Percentiles rank a stretch among this genome's conserved stretches.
These are phyloP conservation scores for Nasua narica DNA, from an alignment of 2,797 vertebrate species.

Conservation along the genomic window DNA sequence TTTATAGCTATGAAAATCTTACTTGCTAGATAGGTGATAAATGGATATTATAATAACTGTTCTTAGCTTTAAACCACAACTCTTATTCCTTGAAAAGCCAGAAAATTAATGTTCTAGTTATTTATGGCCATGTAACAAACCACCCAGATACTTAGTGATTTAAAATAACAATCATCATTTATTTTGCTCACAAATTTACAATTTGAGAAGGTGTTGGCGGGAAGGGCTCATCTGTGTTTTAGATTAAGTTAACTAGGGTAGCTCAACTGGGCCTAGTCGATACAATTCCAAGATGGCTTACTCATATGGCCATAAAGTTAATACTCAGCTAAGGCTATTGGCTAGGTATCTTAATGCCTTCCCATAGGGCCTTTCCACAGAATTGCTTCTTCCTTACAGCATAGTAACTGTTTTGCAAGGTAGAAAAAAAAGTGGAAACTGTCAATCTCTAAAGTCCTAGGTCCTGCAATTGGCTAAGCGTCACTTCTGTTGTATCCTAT, in stretches of 20 bases:
- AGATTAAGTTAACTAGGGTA: conserved; percentile 8
- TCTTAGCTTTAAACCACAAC: conserved; percentile 60
- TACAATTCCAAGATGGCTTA: background rate
- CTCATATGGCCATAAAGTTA: background rate
- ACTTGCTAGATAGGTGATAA: conserved; percentile 64
- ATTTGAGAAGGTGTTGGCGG: background rate
- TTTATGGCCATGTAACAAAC: conserved; percentile 61
- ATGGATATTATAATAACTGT: conserved; percentile 62
- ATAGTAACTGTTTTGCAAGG: background rate
- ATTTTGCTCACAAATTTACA: conserved; percentile 53
- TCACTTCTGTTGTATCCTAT: background rate
- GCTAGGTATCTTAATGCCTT: background rate
- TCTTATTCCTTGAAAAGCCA: conserved; percentile 52
- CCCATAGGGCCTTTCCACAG: background rate
- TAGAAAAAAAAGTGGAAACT: background rate
- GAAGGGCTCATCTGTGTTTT: conserved; percentile 25
- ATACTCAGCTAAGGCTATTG: background rate
- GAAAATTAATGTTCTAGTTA: conserved; percentile 61
- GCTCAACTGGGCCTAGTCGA: background rate
- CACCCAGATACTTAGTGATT: conserved; percentile 61
- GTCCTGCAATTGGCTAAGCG: background rate
- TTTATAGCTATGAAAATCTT: conserved; percentile 54
- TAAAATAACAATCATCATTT: conserved; percentile 63
- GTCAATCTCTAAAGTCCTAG: background rate
- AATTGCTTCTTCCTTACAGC: background rate